phyloP scores from a whole-genome alignment of 2,113 vertebrate genomes.

The Chionis minor region DNA sequence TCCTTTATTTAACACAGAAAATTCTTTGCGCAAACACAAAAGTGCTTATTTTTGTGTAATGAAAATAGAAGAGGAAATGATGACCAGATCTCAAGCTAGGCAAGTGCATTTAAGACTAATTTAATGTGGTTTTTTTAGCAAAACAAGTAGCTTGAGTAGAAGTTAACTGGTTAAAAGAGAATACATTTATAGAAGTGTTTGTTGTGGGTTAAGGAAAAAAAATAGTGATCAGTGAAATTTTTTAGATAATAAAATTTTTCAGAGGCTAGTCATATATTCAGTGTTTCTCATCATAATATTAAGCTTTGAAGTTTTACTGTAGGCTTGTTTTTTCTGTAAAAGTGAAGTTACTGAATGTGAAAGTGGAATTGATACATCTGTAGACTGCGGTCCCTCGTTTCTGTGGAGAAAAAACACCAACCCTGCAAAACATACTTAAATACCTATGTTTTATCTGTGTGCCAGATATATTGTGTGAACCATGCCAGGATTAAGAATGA shows the following conservation, averaged over 20 bases:
- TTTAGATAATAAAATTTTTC: background rate
- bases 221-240: background rate
- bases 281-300: background rate
- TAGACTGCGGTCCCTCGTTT: background rate
- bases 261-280: background rate
- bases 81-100: background rate
- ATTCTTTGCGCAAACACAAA: background rate
- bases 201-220: background rate
- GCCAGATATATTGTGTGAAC: background rate
- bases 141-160: background rate
- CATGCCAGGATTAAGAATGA: background rate
- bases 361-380: background rate
- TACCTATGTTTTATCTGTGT: accelerated
- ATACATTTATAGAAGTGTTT: background rate
- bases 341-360: background rate
- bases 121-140: background rate
- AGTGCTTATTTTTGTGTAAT: background rate
- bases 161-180: background rate
- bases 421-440: background rate
- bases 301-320: background rate
- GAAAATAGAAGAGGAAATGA: background rate
- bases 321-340: background rate
- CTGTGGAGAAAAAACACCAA: background rate
- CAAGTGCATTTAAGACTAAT: background rate
- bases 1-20: background rate